Evolutionary conservation across 2,888 invertebrate genomes (phyloP), one percentile per base, ranked within the genome.

Genomic region (Papilio elwesi): DNA sequence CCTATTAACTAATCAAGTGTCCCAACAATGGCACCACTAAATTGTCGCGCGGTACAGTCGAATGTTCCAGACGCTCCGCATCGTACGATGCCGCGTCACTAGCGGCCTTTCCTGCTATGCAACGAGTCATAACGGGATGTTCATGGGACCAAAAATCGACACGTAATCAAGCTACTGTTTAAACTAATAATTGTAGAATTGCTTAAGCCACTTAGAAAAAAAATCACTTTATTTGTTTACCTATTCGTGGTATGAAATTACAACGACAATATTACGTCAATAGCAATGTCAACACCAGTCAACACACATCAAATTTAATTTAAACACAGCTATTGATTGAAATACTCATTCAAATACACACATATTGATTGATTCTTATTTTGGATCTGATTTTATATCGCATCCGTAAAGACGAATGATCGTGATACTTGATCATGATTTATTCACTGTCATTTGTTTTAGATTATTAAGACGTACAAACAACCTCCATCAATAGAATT

Each of bases 71-170:
- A 74, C 67, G 71, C 26, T 26, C 26, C 26, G 26, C 73, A 80
- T 83, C 82, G 74, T 79, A 81, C 79, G 85, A 85, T 82, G 78
- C 82, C 78, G 78, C 73, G 82, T 82, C 80, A 81, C 74, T 64
- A 59, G 65, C 68, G 64, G 70, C 71, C 73, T 75, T 75, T 77
- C 78, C 77, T 78, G 77, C 82, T 80, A 76, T 77, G 68, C 76
- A 79, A 80, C 74, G 55, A 71, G 38, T 52, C 66, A 47, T 51
- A 74, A 70, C 75, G 52, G 57, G 47, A 51, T 36, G 6, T 10
- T 6, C 26, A 51, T 15, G 38, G 12, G 36, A 12, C 16, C 38
- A 16, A 71, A 66, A 71, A 6, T 53, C n/a, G 15, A 16, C 26
- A 13, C 12, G 15, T n/a, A 36, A 57, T 49, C 16, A 51, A 55